Percentiles rank a stretch among this genome's conserved stretches.
Evolutionary conservation across 2,888 invertebrate species (phyloP).

Genomic region (Eupithecia subfuscata): DNA sequence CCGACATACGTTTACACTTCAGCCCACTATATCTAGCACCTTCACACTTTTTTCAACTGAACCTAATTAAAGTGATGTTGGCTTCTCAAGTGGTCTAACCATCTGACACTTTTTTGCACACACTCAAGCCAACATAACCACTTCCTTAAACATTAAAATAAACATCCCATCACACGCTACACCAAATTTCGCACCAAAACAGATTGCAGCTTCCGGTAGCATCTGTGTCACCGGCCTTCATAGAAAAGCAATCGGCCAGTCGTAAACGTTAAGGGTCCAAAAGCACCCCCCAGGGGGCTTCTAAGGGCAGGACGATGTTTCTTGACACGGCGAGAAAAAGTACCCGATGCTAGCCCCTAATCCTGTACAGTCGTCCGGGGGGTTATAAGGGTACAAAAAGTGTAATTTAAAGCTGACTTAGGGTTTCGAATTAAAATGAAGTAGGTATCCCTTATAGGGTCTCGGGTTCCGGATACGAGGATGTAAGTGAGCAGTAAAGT

Average conservation of each 20-base stretch:
- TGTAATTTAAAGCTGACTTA: constrained; percentile 83
- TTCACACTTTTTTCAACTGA: not conserved
- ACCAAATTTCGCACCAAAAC: constrained; percentile 60
- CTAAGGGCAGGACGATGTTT: constrained; percentile 79
- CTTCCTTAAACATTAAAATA: constrained; percentile 22
- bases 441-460: constrained; percentile 54
- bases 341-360: constrained; percentile 75
- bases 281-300: constrained; percentile 84
- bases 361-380: constrained; percentile 75
- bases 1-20: constrained; percentile 23
- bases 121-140: constrained; percentile 47
- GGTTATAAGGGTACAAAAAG: constrained; percentile 80
- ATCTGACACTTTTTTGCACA: constrained; percentile 36
- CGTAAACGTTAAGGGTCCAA: constrained; percentile 85
- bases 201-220: constrained; percentile 68
- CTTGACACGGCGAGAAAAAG: constrained; percentile 80
- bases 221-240: constrained; percentile 81
- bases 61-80: constrained; percentile 4
- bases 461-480: constrained; percentile 37
- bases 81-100: constrained; percentile 25
- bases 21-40: not conserved
- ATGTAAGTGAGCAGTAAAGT: constrained; percentile 25
- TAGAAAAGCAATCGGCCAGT: constrained; percentile 86
- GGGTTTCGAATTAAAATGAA: constrained; percentile 83
- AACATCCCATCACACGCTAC: constrained; percentile 40